Conservation (phyloP, 2,797 vertebrate species). For the Pogoniulus pusillus region DNA sequence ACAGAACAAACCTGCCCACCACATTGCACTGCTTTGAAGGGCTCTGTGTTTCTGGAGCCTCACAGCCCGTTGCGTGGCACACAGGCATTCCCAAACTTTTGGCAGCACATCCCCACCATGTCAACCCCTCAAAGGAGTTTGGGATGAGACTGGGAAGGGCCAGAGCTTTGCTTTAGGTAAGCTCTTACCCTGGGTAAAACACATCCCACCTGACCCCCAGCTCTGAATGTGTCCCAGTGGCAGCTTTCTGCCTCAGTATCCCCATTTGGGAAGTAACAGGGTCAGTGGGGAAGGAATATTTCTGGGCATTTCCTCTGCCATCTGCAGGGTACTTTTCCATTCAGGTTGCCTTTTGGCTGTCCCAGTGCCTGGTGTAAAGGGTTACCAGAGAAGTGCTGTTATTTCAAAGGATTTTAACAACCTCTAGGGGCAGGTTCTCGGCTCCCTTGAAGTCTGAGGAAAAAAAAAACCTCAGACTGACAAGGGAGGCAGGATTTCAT, state of each 20-base stretch:
- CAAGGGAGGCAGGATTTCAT: conserved; percentile 13
- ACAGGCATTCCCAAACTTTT: neutral
- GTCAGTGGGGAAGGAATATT: neutral
- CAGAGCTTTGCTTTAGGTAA: neutral
- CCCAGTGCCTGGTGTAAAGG: neutral
- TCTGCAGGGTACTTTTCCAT: neutral
- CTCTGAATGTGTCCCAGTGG: neutral
- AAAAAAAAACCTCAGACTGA: neutral
- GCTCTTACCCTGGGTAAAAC: neutral
- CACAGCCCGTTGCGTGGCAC: accelerated
- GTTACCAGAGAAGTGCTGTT: conserved; percentile 7
- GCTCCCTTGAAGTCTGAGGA: neutral
- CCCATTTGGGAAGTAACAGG: neutral
- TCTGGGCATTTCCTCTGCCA: neutral
- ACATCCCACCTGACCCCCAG: neutral
- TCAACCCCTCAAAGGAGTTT: neutral
- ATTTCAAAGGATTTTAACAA: conserved; percentile 36
- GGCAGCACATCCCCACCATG: accelerated
- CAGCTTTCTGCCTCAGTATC: neutral
- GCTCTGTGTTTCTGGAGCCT: neutral
- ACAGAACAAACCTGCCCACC: neutral
- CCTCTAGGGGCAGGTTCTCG: neutral
- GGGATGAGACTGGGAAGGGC: neutral
- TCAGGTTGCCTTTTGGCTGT: neutral
- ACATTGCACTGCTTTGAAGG: neutral